phyloP scores from a whole-genome alignment of 1,140 invertebrate species.

The Schlechtendalia chinensis region DNA sequence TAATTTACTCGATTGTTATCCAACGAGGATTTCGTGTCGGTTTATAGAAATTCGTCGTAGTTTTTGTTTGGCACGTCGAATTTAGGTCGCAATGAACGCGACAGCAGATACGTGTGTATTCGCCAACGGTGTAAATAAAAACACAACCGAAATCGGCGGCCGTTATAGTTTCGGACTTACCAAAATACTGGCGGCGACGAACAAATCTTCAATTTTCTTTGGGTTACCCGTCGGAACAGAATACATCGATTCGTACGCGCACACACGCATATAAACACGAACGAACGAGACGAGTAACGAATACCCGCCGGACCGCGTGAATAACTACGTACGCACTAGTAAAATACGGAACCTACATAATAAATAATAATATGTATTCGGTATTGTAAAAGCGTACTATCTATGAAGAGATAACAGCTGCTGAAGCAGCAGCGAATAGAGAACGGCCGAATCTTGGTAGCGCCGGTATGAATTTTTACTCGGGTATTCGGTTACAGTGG shows the following conservation, averaged over 20 bases:
- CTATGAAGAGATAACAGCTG: constrained; percentile 1
- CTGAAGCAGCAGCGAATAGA: too few relatives aligned
- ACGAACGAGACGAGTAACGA: background rate
- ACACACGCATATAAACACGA: background rate
- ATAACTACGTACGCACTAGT: constrained; percentile 17
- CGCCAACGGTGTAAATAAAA: background rate
- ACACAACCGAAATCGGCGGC: background rate
- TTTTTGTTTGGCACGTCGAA: background rate
- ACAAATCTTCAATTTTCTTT: background rate
- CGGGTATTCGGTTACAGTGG: too few relatives aligned
- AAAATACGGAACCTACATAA: background rate
- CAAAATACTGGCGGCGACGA: background rate
- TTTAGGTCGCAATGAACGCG: background rate
- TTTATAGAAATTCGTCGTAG: background rate
- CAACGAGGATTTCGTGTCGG: background rate
- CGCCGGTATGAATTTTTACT: background rate
- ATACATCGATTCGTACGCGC: background rate
- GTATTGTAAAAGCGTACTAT: background rate
- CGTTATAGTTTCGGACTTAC: background rate
- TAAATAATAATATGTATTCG: background rate
- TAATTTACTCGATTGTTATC: background rate
- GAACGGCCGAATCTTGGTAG: background rate
- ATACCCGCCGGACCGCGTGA: background rate
- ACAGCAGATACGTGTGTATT: background rate
- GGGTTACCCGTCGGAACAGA: background rate